These are phyloP conservation scores for Prenolepis imparis DNA, from an alignment of 2,888 invertebrate genomes.

Conservation along the genomic window DNA sequence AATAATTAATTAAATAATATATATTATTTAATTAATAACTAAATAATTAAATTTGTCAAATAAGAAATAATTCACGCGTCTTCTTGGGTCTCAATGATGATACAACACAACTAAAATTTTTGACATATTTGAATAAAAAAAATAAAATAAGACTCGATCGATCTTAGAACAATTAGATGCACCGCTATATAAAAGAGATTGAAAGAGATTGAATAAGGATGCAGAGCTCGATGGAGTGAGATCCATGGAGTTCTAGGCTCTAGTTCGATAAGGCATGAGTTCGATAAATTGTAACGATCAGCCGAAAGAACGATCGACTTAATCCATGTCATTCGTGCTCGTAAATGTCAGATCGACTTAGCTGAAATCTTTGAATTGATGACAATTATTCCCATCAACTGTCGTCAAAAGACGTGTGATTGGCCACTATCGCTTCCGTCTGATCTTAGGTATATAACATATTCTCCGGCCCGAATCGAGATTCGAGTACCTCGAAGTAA, in stretches of 20 bases:
- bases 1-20: too few species aligned
- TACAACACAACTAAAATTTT: background rate
- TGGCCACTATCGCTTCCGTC: conserved; percentile 18
- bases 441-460: background rate
- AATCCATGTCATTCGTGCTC: conserved; percentile 32
- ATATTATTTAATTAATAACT: too few species aligned
- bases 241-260: background rate
- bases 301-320: conserved; percentile 26
- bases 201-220: background rate
- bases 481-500: background rate
- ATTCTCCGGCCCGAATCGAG: background rate
- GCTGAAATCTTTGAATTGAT: conserved; percentile 37
- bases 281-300: conserved; percentile 31
- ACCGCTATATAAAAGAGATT: conserved; percentile 7
- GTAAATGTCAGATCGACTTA: conserved; percentile 46
- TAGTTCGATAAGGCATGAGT: conserved; percentile 6
- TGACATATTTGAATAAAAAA: background rate
- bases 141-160: background rate
- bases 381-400: conserved; percentile 44
- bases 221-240: background rate
- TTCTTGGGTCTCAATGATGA: background rate
- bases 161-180: background rate
- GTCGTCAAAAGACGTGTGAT: conserved; percentile 13
- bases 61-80: background rate
- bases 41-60: too few species aligned